Base-by-base conservation (phyloP, 2,113 vertebrate species). In the Burhinus oedicnemus region DNA sequence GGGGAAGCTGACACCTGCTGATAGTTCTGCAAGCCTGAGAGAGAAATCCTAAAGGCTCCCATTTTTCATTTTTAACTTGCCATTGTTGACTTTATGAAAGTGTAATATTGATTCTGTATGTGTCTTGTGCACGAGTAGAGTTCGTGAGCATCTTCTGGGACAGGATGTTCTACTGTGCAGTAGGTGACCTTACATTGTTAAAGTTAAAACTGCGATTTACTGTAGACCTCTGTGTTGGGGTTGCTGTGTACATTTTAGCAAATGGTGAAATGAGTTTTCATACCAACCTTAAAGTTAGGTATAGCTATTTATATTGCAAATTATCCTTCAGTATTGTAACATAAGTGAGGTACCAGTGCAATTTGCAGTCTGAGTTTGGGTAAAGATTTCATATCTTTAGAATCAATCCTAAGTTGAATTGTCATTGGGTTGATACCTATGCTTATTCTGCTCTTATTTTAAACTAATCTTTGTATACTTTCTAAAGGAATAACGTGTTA, bases 401-500 rank as follows among this genome's bases (percentile, higher is more conserved):
- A 55, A 40, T 71, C 42, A 54, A 68, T 36, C 22, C 6, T 12
- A 32, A 60, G 15, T 77, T 65, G 38, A 64, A 19, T 62, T 61
- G 34, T 52, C 44, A 23, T 38, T 70, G 80, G 25, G 21, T 79
- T 95, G 75, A 19, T 60, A 58, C 22, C 68, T 74, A 6, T 45
- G 8, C 60, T 68, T 40, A 40, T 40, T 61, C 22, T 83, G 58
- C 16, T 75, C 34, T 65, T 87, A 42, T 76, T 87, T 87, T 94
- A 76, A 94, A 19, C 45, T 79, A 16, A 9, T 52, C 64, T 91
- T 92, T 96, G 8, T 81, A 15, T 42, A 44, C 93, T 92, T 94
- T 78, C 74, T 97, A 45, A 88, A 99, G 99, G 98, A 98, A 97
- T 75, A 98, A 98, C 27, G 97, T 97, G 70, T 95, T 99, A 87